These are phyloP conservation scores for Eulemur coronatus DNA, from an alignment of 2,797 vertebrate genomes.

Conservation along the genomic window DNA sequence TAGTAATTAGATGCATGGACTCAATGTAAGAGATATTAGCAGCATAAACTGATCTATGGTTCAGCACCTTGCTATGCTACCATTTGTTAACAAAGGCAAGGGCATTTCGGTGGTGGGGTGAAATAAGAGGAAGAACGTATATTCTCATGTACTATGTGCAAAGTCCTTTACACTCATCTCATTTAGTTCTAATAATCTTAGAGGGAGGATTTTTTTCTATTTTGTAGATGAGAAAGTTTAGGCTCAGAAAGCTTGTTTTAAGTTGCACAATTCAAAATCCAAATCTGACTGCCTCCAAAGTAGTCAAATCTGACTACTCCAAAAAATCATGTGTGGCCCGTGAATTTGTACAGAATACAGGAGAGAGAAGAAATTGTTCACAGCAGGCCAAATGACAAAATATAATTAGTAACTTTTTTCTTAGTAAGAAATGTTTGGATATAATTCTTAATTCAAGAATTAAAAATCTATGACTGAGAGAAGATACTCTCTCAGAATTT, in stretches of 20 bases:
- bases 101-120: not conserved
- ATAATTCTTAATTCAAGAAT: constrained; percentile 7
- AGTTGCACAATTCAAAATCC: not conserved
- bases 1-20: not conserved
- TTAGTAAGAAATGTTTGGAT: not conserved
- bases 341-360: not conserved
- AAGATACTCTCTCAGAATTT: not conserved
- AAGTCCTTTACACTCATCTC: not conserved
- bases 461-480: not conserved
- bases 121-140: not conserved
- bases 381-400: not conserved
- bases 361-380: not conserved
- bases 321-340: not conserved
- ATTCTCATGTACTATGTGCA: not conserved
- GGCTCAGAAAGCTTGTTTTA: not conserved
- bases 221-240: not conserved
- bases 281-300: not conserved
- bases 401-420: not conserved
- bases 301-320: not conserved
- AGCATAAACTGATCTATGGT: not conserved
- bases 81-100: not conserved
- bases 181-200: not conserved
- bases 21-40: not conserved
- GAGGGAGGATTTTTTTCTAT: not conserved
- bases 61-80: not conserved